Percentiles rank a stretch among this genome's conserved stretches.
These are phyloP conservation scores for Trichomalopsis sarcophagae DNA, from an alignment of 1,140 invertebrate genomes.

Conservation along the genomic window DNA sequence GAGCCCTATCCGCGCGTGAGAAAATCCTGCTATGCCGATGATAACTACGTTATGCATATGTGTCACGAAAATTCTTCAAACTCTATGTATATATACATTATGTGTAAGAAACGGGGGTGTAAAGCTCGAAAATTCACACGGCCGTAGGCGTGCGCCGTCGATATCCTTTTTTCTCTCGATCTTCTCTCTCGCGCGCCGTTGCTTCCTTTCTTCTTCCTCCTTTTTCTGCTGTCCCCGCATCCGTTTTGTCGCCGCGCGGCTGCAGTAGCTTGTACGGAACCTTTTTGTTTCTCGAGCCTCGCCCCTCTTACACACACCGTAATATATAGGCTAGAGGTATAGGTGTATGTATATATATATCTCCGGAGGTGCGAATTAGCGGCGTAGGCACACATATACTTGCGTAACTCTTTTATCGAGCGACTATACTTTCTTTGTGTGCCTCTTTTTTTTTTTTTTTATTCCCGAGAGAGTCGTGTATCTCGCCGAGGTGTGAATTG, in stretches of 20 bases:
- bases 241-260: not conserved
- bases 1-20: not conserved
- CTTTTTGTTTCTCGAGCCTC: not conserved
- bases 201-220: not conserved
- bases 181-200: not conserved
- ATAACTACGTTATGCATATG: no score
- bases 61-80: no score
- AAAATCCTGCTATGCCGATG: not conserved
- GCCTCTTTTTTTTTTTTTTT: not conserved
- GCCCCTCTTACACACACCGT: not conserved
- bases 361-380: constrained; percentile 2
- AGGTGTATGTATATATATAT: not conserved
- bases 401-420: constrained; percentile 25
- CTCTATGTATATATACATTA: no score
- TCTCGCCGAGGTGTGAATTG: constrained; percentile 13
- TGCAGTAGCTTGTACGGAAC: constrained; percentile 1
- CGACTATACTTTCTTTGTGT: constrained; percentile 16
- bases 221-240: not conserved
- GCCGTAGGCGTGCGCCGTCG: not conserved
- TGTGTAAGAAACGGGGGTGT: not conserved
- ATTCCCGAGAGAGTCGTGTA: not conserved
- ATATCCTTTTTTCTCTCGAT: not conserved
- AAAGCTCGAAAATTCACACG: constrained; percentile 30
- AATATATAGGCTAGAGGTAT: not conserved
- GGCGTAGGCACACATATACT: not conserved